A percentile compares a stretch with the other conserved stretches of the same genome.
phyloP scores from a whole-genome alignment of 2,797 vertebrate species.

The Enteromius paludinosus region DNA sequence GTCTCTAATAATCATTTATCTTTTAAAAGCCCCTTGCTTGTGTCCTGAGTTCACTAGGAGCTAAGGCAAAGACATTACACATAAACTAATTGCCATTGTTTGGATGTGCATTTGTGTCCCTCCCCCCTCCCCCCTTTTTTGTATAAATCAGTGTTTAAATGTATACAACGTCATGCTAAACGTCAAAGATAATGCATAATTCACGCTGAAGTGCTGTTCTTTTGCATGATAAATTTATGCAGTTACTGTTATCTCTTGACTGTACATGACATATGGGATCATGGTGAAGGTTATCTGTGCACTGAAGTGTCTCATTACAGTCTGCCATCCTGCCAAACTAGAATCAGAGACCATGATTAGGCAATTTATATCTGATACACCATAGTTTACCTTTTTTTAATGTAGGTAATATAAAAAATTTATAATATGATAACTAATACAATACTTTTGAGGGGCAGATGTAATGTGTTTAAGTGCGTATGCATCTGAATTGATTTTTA shows the following conservation, averaged over 20 bases:
- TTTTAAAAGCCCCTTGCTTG: neutral
- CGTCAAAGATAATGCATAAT: neutral
- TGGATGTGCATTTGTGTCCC: neutral
- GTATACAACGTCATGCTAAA: neutral
- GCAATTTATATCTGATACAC: neutral
- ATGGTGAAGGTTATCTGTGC: slow-evolving; percentile 25
- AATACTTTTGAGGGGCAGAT: neutral
- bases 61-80: neutral
- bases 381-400: too few relatives aligned
- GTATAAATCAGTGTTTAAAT: neutral
- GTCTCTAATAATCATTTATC: neutral
- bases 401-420: neutral
- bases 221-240: neutral
- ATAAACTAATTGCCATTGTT: slow-evolving; percentile 11
- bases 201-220: neutral
- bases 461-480: neutral
- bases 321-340: slow-evolving; percentile 29
- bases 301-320: slow-evolving; percentile 31
- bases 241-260: slow-evolving; percentile 4
- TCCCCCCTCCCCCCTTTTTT: neutral
- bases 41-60: neutral
- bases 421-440: neutral
- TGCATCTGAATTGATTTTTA: neutral
- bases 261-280: slow-evolving; percentile 37
- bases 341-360: slow-evolving; percentile 1